These are phyloP conservation scores for Dicranocentrus wangi DNA, from an alignment of 2,888 invertebrate genomes.

Conservation along the genomic window DNA sequence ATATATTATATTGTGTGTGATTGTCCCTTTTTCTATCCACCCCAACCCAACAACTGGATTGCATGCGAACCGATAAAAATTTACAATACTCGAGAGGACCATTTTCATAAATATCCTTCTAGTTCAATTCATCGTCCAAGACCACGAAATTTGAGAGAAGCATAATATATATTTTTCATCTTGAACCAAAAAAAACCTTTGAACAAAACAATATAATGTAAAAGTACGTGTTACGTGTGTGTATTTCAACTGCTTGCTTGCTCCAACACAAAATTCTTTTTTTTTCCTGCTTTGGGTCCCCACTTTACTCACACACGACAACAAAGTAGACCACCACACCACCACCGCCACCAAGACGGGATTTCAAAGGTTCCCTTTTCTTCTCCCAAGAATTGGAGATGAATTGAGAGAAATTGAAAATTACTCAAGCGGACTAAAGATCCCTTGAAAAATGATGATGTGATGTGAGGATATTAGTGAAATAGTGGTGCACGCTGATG, in stretches of 20 bases:
- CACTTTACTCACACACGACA: constrained; percentile 52
- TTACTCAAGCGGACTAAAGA: constrained; percentile 56
- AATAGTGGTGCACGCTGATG: too few relatives aligned
- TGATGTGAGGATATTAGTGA: too few relatives aligned
- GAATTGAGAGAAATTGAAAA: constrained; percentile 54
- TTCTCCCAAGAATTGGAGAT: constrained; percentile 46
- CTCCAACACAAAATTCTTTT: constrained; percentile 20
- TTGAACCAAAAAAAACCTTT: not conserved
- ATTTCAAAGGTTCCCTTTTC: too few relatives aligned
- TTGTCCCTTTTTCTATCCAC: too few relatives aligned
- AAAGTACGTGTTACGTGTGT: too few relatives aligned
- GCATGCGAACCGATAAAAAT: constrained; percentile 25
- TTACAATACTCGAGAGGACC: constrained; percentile 50
- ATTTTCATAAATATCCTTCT: constrained; percentile 56
- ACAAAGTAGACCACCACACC: constrained; percentile 24
- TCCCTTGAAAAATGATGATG: not conserved
- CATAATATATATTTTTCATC: constrained; percentile 18
- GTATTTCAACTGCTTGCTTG: too few relatives aligned
- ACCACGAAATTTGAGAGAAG: constrained; percentile 52
- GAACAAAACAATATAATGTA: not conserved
- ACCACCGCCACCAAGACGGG: constrained; percentile 32
- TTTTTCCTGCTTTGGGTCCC: constrained; percentile 28
- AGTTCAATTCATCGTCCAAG: constrained; percentile 51
- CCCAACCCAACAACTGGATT: not conserved
- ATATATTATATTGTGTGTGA: too few relatives aligned